Evolutionary conservation across 2,797 vertebrate species (phyloP).

Genomic region (Apogon talboti): DNA sequence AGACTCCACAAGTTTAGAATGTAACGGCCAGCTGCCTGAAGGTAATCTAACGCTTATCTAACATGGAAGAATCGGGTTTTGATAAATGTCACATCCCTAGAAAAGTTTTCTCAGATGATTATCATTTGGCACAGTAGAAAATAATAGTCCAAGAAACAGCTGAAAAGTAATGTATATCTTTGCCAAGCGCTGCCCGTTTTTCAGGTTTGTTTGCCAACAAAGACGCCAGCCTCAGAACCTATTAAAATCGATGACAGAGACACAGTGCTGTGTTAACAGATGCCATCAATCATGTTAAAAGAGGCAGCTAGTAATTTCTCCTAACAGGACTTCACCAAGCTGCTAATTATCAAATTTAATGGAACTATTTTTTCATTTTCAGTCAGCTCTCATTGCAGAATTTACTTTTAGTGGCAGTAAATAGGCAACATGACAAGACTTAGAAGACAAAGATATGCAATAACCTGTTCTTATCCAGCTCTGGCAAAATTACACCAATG

Average conservation of each 20-base stretch:
- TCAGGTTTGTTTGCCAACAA: constrained; percentile 11
- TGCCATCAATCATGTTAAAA: constrained; percentile 42
- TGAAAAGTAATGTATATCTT: not conserved
- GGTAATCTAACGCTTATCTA: constrained; percentile 12
- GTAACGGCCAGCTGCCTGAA: constrained; percentile 1
- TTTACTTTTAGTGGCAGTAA: constrained; percentile 21
- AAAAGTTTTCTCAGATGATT: constrained; percentile 35
- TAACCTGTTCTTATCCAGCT: constrained; percentile 7
- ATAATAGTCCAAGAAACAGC: not conserved
- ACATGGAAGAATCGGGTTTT: constrained; percentile 17
- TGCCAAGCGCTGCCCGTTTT: not conserved
- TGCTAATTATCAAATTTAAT: constrained; percentile 42
- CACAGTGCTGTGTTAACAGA: constrained; percentile 25
- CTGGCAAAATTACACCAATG: constrained; percentile 28
- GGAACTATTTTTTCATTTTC: constrained; percentile 26
- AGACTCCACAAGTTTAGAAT: constrained; percentile 13
- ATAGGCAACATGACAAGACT: constrained; percentile 13
- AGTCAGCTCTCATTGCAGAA: constrained; percentile 1
- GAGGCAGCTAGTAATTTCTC: constrained; percentile 34
- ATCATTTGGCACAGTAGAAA: constrained; percentile 1
- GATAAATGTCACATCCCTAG: constrained; percentile 16
- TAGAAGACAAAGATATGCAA: constrained; percentile 11
- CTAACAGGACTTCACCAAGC: constrained; percentile 33
- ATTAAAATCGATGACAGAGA: constrained; percentile 42
- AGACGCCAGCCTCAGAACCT: not conserved